Percentiles rank a stretch among this genome's conserved stretches.
Evolutionary conservation across 2,113 vertebrate genomes (phyloP).

Genomic region (Melanostigma gelatinosum): DNA sequence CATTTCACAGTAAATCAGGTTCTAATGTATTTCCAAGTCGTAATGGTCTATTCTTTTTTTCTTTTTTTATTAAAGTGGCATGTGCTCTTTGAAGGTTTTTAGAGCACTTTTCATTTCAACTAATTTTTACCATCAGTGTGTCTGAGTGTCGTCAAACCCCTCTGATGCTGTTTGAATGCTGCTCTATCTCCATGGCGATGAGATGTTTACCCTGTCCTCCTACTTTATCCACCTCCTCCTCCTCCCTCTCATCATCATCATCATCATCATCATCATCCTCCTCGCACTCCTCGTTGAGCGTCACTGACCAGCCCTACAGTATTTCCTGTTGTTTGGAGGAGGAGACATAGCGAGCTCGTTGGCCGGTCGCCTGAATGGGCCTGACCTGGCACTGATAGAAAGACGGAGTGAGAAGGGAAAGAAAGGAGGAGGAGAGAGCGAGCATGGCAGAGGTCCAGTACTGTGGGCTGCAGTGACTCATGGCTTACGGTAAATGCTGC

Average conservation of each 20-base stretch:
- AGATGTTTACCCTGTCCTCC: slow-evolving; percentile 50
- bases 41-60: slow-evolving; percentile 9
- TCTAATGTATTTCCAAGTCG: slow-evolving; percentile 27
- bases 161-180: slow-evolving; percentile 44
- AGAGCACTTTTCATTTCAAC: slow-evolving; percentile 21
- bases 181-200: slow-evolving; percentile 56
- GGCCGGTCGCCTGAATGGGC: slow-evolving; percentile 59
- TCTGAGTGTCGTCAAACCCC: slow-evolving; percentile 12
- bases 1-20: slow-evolving; percentile 19
- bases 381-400: slow-evolving; percentile 71
- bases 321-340: slow-evolving; percentile 71
- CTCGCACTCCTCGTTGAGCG: slow-evolving; percentile 45
- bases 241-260: not conserved
- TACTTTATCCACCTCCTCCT: not conserved
- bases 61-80: slow-evolving; percentile 31
- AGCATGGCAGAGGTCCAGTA: slow-evolving; percentile 77
- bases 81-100: slow-evolving; percentile 27
- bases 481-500: slow-evolving; percentile 82
- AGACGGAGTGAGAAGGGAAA: slow-evolving; percentile 61
- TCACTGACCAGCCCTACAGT: slow-evolving; percentile 50
- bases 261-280: slow-evolving; percentile 58
- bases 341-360: slow-evolving; percentile 60
- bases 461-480: slow-evolving; percentile 83
- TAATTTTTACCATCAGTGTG: slow-evolving; percentile 10
- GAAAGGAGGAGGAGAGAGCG: slow-evolving; percentile 60